Percentiles rank a stretch among this genome's conserved stretches.
phyloP scores from a whole-genome alignment of 2,797 vertebrate species.

The Tragopan temminckii region DNA sequence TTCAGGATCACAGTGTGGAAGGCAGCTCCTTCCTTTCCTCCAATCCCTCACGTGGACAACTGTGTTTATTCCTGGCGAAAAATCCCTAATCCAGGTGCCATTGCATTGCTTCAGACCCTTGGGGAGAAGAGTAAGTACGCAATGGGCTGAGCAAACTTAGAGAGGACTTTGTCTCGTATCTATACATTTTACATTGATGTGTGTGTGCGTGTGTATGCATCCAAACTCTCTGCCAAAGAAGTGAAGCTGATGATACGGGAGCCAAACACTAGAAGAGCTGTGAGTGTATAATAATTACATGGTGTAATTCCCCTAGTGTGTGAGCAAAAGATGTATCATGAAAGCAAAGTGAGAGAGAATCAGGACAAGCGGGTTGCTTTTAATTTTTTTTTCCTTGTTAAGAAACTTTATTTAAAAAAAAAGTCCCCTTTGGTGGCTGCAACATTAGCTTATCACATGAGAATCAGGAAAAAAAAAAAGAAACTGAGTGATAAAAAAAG shows the following conservation, averaged over 20 bases:
- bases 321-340: not conserved
- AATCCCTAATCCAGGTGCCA: not conserved
- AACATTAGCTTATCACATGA: not conserved
- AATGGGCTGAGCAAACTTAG: not conserved
- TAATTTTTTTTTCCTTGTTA: not conserved
- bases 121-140: too few relatives aligned
- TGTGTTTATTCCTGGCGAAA: not conserved
- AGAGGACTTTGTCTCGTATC: too few relatives aligned
- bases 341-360: not conserved
- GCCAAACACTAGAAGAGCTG: not conserved
- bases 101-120: not conserved
- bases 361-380: not conserved
- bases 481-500: slow-evolving; percentile 61
- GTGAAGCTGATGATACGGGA: not conserved
- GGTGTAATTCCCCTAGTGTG: not conserved
- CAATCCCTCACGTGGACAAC: too few relatives aligned
- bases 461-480: slow-evolving; percentile 13
- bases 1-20: not conserved
- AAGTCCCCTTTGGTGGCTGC: slow-evolving; percentile 19
- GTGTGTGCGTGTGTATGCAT: not conserved
- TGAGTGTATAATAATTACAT: not conserved
- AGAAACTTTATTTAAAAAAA: slow-evolving; percentile 7
- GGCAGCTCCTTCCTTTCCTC: too few relatives aligned
- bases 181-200: not conserved
- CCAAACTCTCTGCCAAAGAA: not conserved